Conservation (phyloP, 2,113 vertebrate genomes). For the Brienomyrus brachyistius region DNA sequence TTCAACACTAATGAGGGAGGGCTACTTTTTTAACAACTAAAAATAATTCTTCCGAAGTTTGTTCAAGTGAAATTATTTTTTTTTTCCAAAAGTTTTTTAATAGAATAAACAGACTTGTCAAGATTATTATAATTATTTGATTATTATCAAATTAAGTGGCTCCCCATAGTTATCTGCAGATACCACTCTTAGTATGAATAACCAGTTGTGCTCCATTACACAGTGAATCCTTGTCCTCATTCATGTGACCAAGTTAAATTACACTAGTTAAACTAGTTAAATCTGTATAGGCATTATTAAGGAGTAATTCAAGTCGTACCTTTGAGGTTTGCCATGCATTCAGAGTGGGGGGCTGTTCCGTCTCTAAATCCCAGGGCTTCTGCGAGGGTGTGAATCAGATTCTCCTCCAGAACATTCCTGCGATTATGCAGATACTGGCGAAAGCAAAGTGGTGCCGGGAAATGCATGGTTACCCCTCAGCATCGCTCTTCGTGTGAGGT, state of each 20-base stretch:
- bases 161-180: neutral
- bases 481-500: neutral
- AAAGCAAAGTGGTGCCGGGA: neutral
- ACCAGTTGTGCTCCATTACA: neutral
- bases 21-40: conserved; percentile 53
- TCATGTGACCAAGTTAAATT: neutral
- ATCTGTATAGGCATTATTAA: neutral
- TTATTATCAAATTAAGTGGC: neutral
- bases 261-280: neutral
- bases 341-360: conserved; percentile 40
- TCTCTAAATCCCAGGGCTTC: conserved; percentile 38
- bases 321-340: conserved; percentile 48
- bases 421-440: conserved; percentile 45
- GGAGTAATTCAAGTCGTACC: conserved; percentile 35
- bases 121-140: neutral
- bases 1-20: conserved; percentile 51
- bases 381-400: conserved; percentile 36
- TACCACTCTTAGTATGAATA: neutral
- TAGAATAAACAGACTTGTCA: neutral
- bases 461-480: neutral
- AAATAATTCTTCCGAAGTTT: conserved; percentile 51
- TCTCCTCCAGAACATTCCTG: conserved; percentile 43
- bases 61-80: conserved; percentile 40
- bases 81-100: neutral
- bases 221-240: neutral